Percentiles rank a stretch among this genome's conserved stretches.
Evolutionary conservation across 92 coral and sea anemone genomes (phyloP).

Genomic region (Virgularia gustaviana): DNA sequence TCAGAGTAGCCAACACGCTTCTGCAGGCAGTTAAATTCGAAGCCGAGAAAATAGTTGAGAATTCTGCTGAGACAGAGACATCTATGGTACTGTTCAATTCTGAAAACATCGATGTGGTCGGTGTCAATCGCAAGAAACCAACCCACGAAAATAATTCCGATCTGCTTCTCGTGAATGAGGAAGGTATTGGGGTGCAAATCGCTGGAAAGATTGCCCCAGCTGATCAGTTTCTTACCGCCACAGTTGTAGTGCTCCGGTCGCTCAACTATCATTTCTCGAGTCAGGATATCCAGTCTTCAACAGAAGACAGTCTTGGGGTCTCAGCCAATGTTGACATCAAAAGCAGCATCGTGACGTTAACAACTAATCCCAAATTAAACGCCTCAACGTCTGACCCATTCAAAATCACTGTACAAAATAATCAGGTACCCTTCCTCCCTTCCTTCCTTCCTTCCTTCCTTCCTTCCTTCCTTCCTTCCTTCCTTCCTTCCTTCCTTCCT

Average conservation of each 20-base stretch:
- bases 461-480: too few relatives aligned
- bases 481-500: too few relatives aligned
- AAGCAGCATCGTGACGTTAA: conserved; percentile 17
- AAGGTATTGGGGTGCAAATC: background rate
- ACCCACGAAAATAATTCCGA: background rate
- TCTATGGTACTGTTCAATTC: background rate
- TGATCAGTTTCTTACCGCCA: background rate
- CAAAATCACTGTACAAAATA: conserved; percentile 5
- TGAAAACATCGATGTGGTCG: conserved; percentile 11
- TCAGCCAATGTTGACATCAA: background rate
- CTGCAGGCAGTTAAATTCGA: background rate
- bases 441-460: too few relatives aligned
- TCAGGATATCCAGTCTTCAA: conserved; percentile 5
- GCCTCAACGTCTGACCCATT: conserved; percentile 3
- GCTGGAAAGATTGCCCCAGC: background rate
- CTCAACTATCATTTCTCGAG: background rate
- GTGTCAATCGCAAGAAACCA: conserved; percentile 1
- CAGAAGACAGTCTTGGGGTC: conserved; percentile 6
- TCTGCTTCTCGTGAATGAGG: background rate
- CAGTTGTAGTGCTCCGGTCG: conserved; percentile 28
- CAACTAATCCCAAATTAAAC: background rate
- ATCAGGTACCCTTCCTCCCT: conserved; percentile 7
- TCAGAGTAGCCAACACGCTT: background rate
- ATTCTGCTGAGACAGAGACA: background rate
- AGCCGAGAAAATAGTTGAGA: background rate